Evolutionary conservation across 2,888 invertebrate genomes (phyloP).

Genomic region (Hetaerina titia): DNA sequence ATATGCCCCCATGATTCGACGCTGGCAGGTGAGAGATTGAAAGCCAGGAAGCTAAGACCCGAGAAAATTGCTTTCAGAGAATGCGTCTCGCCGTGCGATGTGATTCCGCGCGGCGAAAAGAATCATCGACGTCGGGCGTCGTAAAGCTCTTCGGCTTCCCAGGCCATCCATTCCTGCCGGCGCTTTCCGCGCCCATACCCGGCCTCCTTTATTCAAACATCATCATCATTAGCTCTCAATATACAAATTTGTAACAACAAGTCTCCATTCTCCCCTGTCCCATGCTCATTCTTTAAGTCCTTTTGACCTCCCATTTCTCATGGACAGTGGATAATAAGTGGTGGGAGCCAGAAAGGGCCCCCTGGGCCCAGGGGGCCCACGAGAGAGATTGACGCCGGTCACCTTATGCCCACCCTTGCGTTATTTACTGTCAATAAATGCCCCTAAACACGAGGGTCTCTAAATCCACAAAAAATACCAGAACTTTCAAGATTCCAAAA

Average conservation of each 20-base stretch:
- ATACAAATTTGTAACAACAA: neutral
- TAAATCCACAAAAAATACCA: neutral
- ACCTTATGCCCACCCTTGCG: no score
- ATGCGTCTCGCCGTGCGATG: no score
- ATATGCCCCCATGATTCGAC: no score
- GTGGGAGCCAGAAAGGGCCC: neutral
- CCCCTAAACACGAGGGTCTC: no score
- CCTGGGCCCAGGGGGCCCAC: neutral
- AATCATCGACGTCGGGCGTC: neutral
- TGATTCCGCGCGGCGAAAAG: neutral
- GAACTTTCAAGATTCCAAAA: neutral
- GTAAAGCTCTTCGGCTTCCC: neutral
- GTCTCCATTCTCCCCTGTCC: neutral
- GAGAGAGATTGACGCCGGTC: no score
- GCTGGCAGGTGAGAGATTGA: no score
- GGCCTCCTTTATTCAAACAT: neutral
- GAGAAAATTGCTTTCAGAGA: no score
- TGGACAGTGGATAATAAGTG: neutral
- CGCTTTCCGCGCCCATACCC: neutral
- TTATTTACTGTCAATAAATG: no score
- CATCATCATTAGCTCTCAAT: neutral
- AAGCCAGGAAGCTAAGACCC: no score
- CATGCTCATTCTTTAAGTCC: neutral
- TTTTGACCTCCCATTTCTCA: neutral
- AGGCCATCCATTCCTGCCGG: neutral